phyloP scores from a whole-genome alignment of 1,140 invertebrate species.

The Triops cancriformis region DNA sequence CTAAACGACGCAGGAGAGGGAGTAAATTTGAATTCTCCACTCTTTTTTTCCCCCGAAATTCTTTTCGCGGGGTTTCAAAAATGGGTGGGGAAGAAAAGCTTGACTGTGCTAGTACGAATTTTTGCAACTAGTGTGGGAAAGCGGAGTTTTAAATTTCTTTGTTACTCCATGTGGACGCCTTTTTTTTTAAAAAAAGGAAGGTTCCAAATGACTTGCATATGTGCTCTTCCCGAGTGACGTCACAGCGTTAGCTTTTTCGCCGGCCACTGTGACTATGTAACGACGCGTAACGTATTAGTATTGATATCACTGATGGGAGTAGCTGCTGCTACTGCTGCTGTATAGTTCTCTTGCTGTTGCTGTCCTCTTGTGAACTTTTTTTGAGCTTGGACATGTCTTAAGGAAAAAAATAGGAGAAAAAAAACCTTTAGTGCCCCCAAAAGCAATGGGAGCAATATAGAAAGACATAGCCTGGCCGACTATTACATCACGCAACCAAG shows the following conservation, averaged over 20 bases:
- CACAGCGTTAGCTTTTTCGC: neutral
- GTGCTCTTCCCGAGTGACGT: neutral
- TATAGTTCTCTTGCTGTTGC: too few species aligned
- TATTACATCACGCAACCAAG: constrained; percentile 6
- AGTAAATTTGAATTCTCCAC: neutral
- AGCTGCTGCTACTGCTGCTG: neutral
- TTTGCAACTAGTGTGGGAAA: neutral
- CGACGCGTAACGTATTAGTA: neutral
- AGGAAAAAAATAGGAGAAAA: too few species aligned
- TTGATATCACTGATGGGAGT: neutral
- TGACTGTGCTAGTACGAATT: neutral
- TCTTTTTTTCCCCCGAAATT: neutral
- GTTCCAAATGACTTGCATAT: constrained; percentile 1
- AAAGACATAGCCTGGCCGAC: neutral
- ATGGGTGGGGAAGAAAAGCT: neutral
- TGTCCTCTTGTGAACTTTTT: neutral
- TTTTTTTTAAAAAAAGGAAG: neutral
- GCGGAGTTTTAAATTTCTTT: neutral
- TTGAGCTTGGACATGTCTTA: neutral
- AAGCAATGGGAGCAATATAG: neutral
- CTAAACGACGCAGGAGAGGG: neutral
- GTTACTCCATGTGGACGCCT: neutral
- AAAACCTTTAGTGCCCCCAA: too few species aligned
- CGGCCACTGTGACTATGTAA: neutral
- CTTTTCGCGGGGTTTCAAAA: neutral